Evolutionary conservation across 2,797 vertebrate species (phyloP).

Genomic region (Holocentrus rufus): DNA sequence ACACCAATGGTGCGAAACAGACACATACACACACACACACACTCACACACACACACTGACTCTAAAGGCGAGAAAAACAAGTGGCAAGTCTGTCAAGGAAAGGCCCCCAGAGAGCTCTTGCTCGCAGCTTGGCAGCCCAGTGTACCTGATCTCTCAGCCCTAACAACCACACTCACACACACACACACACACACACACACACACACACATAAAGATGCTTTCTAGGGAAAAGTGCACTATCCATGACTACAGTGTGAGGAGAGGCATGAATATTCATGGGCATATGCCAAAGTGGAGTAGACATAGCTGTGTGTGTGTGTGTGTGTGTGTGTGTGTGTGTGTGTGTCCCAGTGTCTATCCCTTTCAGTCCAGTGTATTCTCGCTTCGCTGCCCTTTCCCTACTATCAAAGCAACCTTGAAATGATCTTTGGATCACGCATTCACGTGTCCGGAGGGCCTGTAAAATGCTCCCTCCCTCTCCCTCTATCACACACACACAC

Average conservation of each 20-base stretch:
- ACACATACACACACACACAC: neutral
- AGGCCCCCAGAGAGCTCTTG: slow-evolving; percentile 48
- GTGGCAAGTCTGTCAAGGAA: slow-evolving; percentile 63
- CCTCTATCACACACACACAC: slow-evolving; percentile 30
- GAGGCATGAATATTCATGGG: slow-evolving; percentile 74
- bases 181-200: slow-evolving; percentile 9
- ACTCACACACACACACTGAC: neutral
- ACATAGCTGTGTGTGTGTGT: neutral
- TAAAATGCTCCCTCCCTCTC: slow-evolving; percentile 49
- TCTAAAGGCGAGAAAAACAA: slow-evolving; percentile 52
- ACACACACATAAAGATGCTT: slow-evolving; percentile 30
- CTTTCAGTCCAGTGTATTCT: slow-evolving; percentile 36
- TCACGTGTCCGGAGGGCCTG: slow-evolving; percentile 60
- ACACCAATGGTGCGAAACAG: slow-evolving; percentile 30
- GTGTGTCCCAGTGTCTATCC: slow-evolving; percentile 12
- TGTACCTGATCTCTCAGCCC: slow-evolving; percentile 63
- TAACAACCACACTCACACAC: slow-evolving; percentile 44
- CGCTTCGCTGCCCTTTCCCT: slow-evolving; percentile 46
- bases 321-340: neutral
- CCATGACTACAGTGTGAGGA: slow-evolving; percentile 27
- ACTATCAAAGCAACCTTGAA: slow-evolving; percentile 71
- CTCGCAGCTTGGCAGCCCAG: slow-evolving; percentile 46
- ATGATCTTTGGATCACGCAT: slow-evolving; percentile 59
- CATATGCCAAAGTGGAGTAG: slow-evolving; percentile 45
- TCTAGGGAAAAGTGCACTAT: slow-evolving; percentile 64